Evolutionary conservation across 2,113 vertebrate species (phyloP), one percentile per base, ranked within the genome.

Genomic region (Eleginops maclovinus): DNA sequence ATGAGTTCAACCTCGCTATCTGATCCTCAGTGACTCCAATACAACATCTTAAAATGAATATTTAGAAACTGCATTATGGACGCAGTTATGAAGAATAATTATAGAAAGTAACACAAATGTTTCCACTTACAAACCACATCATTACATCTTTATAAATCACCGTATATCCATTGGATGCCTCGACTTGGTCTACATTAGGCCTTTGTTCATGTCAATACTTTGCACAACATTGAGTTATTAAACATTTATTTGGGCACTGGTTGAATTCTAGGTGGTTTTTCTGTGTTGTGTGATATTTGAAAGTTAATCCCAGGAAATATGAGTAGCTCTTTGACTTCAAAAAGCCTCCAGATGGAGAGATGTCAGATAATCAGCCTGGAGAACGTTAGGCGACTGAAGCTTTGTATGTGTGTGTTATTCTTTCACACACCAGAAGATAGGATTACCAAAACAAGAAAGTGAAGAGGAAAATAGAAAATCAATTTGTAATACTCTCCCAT

Each of bases 311-410:
- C 5, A 3, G 51, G 14, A 70, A 64, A 63, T 55, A 68, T 47
- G 53, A 47, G 61, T 51, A 19, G 54, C 36, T 21, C 31, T 65
- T 65, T 43, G 19, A 64, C 64, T 58, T 47, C 53, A 65, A 67
- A 31, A 44, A 24, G 26, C 1, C 31, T 46, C 72, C 67, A 85
- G 58, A 59, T 77, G 54, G 26, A 65, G 21, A 69, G 58, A 73
- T 67, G 74, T 54, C 61, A 67, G 62, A n/a, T 78, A 65, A 41
- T 70, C 69, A 77, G 74, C 74, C 53, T 50, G 65, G 22, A 60
- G 4, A 78, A 44, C 28, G 64, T 77, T 43, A 70, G 58, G 76
- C 68, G 47, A 68, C 73, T 24, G 19, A 22, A 62, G 74, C 26
- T 55, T 78, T 36, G 4, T 36, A 8, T 36, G 31, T 36, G 4